Evolutionary conservation across 1,140 invertebrate genomes (phyloP).

Genomic region (Hyles euphorbiae): DNA sequence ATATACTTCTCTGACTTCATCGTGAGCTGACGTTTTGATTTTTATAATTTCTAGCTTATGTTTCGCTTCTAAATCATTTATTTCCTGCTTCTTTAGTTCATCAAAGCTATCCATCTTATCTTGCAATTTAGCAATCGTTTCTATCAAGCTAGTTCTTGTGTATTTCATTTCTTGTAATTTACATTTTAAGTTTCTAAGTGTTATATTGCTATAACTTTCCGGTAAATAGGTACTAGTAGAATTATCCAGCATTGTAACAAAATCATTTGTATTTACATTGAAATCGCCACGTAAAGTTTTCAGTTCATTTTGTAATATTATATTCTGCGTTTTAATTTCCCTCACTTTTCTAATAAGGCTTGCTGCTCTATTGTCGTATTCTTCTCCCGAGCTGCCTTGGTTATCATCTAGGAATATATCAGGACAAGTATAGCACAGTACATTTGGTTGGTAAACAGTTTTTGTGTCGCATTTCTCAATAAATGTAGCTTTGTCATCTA

Average conservation of each 20-base stretch:
- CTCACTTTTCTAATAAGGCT: constrained; percentile 52
- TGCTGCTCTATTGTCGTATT: constrained; percentile 37
- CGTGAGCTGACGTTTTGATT: constrained; percentile 28
- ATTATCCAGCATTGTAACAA: constrained; percentile 33
- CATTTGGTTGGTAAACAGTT: constrained; percentile 8
- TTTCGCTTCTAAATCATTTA: constrained; percentile 44
- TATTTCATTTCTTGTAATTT: constrained; percentile 46
- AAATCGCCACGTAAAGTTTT: constrained; percentile 18
- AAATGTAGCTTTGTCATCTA: neutral
- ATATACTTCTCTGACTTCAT: constrained; percentile 35
- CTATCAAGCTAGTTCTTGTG: constrained; percentile 40
- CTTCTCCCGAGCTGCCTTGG: constrained; percentile 12
- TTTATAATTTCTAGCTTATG: constrained; percentile 50
- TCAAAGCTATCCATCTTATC: constrained; percentile 39
- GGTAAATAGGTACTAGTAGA: constrained; percentile 29
- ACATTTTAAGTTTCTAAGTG: constrained; percentile 34
- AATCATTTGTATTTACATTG: constrained; percentile 21
- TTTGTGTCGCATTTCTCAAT: neutral
- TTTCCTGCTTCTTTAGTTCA: constrained; percentile 44
- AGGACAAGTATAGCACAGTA: constrained; percentile 22
- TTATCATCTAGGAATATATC: constrained; percentile 19
- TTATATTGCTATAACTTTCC: constrained; percentile 29
- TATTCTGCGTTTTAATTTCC: constrained; percentile 60
- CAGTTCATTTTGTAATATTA: constrained; percentile 44
- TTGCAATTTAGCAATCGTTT: constrained; percentile 41